These are phyloP conservation scores for Microcebus murinus DNA, from an alignment of 2,113 vertebrate species.

Conservation along the genomic window DNA sequence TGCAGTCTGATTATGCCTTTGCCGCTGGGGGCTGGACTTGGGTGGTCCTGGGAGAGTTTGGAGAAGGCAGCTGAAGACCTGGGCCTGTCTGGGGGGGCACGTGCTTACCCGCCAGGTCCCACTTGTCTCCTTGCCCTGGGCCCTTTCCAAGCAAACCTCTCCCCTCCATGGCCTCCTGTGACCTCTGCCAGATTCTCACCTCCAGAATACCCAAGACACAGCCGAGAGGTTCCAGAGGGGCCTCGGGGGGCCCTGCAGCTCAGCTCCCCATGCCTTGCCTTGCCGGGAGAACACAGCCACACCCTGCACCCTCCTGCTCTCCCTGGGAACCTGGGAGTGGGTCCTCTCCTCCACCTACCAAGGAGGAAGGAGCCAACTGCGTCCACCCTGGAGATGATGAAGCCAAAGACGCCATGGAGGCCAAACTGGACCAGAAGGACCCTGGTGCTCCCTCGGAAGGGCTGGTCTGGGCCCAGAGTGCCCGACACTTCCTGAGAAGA, in stretches of 20 bases:
- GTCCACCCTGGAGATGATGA: slow-evolving; percentile 85
- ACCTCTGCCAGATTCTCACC: not conserved
- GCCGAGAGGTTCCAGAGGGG: not conserved
- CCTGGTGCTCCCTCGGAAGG: slow-evolving; percentile 82
- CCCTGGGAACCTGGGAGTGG: too few species aligned
- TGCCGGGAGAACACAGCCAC: not conserved
- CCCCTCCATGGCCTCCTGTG: not conserved
- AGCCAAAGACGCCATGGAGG: slow-evolving; percentile 90
- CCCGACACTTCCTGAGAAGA: slow-evolving; percentile 85
- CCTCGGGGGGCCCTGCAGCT: fast-evolving
- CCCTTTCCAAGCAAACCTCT: not conserved
- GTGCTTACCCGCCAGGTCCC: fast-evolving
- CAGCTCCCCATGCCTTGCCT: not conserved
- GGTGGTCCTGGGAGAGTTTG: slow-evolving; percentile 67
- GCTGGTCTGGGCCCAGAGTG: slow-evolving; percentile 90
- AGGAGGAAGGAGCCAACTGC: slow-evolving; percentile 86
- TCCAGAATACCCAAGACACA: not conserved
- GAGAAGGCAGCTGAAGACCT: not conserved
- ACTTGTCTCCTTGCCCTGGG: not conserved
- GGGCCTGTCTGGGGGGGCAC: not conserved
- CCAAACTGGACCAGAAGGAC: slow-evolving; percentile 90
- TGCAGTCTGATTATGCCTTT: not conserved
- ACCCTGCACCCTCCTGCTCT: not conserved
- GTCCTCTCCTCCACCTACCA: slow-evolving; percentile 80
- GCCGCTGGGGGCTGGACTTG: not conserved